Evolutionary conservation across 1,140 invertebrate species (phyloP).

Genomic region (Pseudomyrmex gracilis): DNA sequence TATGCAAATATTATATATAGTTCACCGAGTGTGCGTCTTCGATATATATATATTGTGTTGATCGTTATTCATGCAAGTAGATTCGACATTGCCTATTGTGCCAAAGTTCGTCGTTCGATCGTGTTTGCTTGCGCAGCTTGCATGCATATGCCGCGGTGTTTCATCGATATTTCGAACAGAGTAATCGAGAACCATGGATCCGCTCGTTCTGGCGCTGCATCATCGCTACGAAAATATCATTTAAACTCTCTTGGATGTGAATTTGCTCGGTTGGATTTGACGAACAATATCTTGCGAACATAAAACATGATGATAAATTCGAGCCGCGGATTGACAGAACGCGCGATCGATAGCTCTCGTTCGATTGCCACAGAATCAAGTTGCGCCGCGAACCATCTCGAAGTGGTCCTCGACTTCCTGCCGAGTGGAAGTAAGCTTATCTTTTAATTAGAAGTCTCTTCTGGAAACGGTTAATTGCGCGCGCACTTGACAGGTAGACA

Average conservation of each 20-base stretch:
- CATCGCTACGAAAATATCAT: constrained; percentile 5
- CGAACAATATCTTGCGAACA: constrained; percentile 10
- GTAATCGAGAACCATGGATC: constrained; percentile 14
- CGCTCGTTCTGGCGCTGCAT: not conserved
- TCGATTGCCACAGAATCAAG: constrained; percentile 22
- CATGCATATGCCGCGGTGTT: constrained; percentile 46
- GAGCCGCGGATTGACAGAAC: not conserved
- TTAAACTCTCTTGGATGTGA: not conserved
- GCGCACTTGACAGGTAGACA: constrained; percentile 61
- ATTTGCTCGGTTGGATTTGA: constrained; percentile 20
- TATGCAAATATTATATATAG: constrained; percentile 1
- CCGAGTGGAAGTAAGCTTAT: constrained; percentile 46
- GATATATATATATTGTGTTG: constrained; percentile 14
- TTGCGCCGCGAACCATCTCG: constrained; percentile 16
- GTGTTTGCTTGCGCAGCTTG: constrained; percentile 42
- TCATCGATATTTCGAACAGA: constrained; percentile 37
- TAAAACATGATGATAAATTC: constrained; percentile 8
- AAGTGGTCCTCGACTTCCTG: constrained; percentile 41
- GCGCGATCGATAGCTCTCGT: constrained; percentile 39
- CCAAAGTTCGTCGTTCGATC: constrained; percentile 42
- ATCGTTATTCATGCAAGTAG: constrained; percentile 31
- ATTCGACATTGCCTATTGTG: constrained; percentile 45
- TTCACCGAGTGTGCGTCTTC: constrained; percentile 35
- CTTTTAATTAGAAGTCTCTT: constrained; percentile 59
- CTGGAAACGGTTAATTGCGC: constrained; percentile 63